Evolutionary conservation across 2,797 vertebrate species (phyloP).

Genomic region (Enteromius treurensis): DNA sequence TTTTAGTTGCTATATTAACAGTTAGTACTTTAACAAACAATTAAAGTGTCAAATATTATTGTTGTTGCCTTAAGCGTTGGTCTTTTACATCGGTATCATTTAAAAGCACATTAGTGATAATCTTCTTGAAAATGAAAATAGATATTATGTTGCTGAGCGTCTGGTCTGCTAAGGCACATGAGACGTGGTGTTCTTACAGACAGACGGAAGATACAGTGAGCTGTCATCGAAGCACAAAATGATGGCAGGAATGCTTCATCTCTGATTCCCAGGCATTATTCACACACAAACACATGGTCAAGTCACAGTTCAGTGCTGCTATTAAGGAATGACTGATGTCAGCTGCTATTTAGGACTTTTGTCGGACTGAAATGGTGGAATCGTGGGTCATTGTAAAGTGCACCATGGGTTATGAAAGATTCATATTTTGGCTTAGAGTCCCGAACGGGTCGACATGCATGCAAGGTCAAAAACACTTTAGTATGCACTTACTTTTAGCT

Average conservation of each 20-base stretch:
- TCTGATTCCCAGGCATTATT: constrained; percentile 12
- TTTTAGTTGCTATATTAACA: constrained; percentile 6
- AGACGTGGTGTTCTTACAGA: constrained; percentile 23
- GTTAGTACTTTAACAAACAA: not conserved
- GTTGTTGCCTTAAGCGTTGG: constrained; percentile 19
- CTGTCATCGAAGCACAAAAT: constrained; percentile 42
- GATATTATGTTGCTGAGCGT: not conserved
- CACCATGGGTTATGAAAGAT: no score
- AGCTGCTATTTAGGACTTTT: not conserved
- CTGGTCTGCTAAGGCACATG: not conserved
- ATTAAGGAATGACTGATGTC: not conserved
- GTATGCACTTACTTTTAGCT: no score
- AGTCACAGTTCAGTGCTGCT: not conserved
- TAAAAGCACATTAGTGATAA: constrained; percentile 21
- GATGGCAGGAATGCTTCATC: constrained; percentile 38
- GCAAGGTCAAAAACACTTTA: no score
- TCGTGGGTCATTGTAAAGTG: not conserved
- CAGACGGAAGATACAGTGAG: constrained; percentile 39
- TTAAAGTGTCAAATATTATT: not conserved
- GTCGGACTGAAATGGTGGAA: not conserved
- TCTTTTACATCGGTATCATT: constrained; percentile 12
- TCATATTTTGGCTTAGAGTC: no score
- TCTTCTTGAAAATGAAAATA: constrained; percentile 37
- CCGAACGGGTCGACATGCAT: no score
- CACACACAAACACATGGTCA: not conserved